These are phyloP conservation scores for Diplodus sargus DNA, from an alignment of 2,797 vertebrate species.

Conservation along the genomic window DNA sequence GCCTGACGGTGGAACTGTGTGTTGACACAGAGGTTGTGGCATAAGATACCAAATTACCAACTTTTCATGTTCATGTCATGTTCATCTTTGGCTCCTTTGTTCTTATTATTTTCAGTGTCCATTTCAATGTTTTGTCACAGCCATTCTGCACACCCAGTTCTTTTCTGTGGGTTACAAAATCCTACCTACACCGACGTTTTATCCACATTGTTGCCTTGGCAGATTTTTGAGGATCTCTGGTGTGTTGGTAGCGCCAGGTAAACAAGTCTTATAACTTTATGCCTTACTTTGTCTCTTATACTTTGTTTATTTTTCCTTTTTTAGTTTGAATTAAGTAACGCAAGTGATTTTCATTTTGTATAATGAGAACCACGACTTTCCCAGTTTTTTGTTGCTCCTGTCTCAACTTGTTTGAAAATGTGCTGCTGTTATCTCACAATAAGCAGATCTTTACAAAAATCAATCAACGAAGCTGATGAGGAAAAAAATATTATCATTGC, in stretches of 20 bases:
- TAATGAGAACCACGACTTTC: too few species aligned
- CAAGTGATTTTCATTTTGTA: too few species aligned
- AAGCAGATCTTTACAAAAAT: too few species aligned
- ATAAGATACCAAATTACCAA: background rate
- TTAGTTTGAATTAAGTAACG: background rate
- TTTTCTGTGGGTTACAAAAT: background rate
- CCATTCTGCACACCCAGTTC: background rate
- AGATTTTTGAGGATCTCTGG: background rate
- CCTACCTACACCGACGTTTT: too few species aligned
- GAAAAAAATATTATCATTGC: too few species aligned
- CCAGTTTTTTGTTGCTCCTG: too few species aligned
- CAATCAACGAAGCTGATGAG: too few species aligned
- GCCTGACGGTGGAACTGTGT: background rate
- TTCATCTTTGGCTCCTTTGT: background rate
- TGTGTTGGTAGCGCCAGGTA: background rate
- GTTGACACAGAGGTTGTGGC: background rate
- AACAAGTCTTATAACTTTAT: background rate
- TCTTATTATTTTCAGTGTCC: background rate
- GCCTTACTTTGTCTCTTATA: background rate
- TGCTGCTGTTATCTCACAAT: too few species aligned
- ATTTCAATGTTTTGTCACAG: background rate
- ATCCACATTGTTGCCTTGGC: background rate
- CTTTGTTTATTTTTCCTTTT: background rate
- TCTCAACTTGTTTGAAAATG: too few species aligned
- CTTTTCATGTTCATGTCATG: background rate